Conservation (phyloP, 2,113 vertebrate species). For the Macquaria australasica region DNA sequence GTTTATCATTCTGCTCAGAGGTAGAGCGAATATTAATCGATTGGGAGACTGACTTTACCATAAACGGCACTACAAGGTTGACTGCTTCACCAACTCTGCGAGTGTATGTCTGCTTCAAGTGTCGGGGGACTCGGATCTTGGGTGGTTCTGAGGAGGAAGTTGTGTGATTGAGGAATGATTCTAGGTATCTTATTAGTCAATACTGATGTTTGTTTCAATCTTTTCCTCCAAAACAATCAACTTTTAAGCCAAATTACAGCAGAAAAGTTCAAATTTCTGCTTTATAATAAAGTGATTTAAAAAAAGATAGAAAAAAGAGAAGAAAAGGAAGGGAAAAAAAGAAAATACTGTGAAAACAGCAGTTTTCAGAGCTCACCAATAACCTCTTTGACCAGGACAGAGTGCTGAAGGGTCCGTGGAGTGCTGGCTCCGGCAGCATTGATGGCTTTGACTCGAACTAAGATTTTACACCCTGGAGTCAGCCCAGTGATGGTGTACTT, state of each 20-base stretch:
- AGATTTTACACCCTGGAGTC: conserved; percentile 88
- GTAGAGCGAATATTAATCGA: background rate
- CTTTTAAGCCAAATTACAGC: background rate
- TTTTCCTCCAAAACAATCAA: background rate
- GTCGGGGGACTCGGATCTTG: conserved; percentile 95
- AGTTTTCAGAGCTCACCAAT: conserved; percentile 86
- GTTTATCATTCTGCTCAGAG: background rate
- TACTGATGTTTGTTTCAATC: background rate
- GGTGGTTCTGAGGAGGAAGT: conserved; percentile 88
- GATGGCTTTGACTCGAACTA: conserved; percentile 93
- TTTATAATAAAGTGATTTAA: too few relatives aligned
- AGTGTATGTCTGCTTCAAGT: conserved; percentile 96
- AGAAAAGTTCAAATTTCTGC: background rate
- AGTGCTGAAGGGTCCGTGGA: conserved; percentile 90
- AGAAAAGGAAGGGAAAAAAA: background rate
- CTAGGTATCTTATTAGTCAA: background rate
- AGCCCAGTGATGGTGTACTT: conserved; percentile 93
- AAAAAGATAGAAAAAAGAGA: too few relatives aligned
- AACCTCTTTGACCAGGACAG: conserved; percentile 94
- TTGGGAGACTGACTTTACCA: conserved; percentile 82
- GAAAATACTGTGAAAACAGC: background rate
- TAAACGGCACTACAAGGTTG: conserved; percentile 96
- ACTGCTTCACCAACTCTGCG: conserved; percentile 95
- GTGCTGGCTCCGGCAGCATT: conserved; percentile 92
- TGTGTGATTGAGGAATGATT: background rate